These are phyloP conservation scores for Podarcis raffonei DNA, from an alignment of 2,113 vertebrate species.

Conservation along the genomic window DNA sequence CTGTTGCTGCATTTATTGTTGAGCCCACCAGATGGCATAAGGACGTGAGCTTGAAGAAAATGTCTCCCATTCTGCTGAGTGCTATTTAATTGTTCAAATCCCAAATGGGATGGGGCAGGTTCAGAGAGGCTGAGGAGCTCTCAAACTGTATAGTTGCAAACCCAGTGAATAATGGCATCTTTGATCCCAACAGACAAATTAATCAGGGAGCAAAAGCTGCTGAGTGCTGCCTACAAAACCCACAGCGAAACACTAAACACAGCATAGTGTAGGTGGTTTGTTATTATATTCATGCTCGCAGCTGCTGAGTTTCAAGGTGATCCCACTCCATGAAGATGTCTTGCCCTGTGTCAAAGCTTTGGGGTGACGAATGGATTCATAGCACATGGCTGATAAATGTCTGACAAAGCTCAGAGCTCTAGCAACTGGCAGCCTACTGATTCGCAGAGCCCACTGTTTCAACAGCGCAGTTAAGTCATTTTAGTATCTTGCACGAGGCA, in stretches of 20 bases:
- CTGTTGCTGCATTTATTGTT: background rate
- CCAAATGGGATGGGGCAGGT: background rate
- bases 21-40: constrained; percentile 59
- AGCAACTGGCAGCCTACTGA: background rate
- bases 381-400: background rate
- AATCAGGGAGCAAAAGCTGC: constrained; percentile 17
- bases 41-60: background rate
- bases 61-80: background rate
- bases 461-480: background rate
- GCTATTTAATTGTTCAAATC: background rate
- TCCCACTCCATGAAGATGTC: background rate
- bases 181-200: background rate
- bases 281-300: background rate
- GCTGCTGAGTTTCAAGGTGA: background rate
- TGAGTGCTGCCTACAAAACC: background rate
- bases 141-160: background rate
- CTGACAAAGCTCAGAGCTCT: background rate
- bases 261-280: background rate
- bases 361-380: background rate
- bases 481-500: background rate
- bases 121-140: background rate
- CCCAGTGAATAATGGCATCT: background rate
- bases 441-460: no score
- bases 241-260: background rate
- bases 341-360: constrained; percentile 21